phyloP scores from a whole-genome alignment of 2,888 invertebrate species.

The Aleiodes leptofemur region DNA sequence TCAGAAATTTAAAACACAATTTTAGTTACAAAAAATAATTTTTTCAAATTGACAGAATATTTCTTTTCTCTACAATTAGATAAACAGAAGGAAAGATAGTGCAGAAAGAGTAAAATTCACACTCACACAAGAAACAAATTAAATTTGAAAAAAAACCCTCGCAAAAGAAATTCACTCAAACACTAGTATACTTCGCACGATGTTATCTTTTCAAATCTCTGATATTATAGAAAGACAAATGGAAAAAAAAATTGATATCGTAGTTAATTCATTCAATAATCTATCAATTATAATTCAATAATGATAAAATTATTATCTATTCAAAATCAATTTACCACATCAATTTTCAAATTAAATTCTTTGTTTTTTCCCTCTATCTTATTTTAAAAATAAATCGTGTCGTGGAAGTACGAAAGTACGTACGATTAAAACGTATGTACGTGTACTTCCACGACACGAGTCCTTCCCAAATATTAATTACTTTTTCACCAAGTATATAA shows the following conservation, averaged over 20 bases:
- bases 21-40: conserved; percentile 20
- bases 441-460: conserved; percentile 57
- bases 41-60: neutral
- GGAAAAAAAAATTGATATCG: conserved; percentile 16
- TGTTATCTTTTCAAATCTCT: neutral
- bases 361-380: neutral
- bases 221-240: conserved; percentile 13
- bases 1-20: neutral
- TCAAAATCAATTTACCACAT: neutral
- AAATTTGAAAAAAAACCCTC: neutral
- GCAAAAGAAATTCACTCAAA: conserved; percentile 7
- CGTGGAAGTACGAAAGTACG: conserved; percentile 53
- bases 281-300: neutral
- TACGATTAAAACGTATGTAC: conserved; percentile 30
- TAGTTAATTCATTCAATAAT: neutral
- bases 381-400: conserved; percentile 46
- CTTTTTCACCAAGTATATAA: neutral
- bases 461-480: neutral
- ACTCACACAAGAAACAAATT: neutral
- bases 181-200: conserved; percentile 12
- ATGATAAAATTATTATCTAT: neutral
- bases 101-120: neutral
- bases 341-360: neutral
- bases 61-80: neutral
- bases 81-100: neutral